phyloP scores from a whole-genome alignment of 1,140 invertebrate genomes.

The Mycetomoellerius zeteki region DNA sequence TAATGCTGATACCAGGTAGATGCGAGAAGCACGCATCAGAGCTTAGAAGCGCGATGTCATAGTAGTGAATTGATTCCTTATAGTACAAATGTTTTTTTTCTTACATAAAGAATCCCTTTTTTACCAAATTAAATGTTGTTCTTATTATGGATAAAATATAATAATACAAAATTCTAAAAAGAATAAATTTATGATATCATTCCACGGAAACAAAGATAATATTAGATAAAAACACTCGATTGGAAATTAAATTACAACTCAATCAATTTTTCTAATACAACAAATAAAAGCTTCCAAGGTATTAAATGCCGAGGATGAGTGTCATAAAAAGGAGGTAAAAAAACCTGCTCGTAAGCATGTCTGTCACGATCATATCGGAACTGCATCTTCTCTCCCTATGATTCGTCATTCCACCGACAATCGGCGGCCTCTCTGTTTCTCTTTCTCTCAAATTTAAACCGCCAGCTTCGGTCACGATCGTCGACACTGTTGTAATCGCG shows the following conservation, averaged over 20 bases:
- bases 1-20: conserved; percentile 53
- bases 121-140: background rate
- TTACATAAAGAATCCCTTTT: background rate
- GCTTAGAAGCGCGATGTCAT: conserved; percentile 34
- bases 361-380: conserved; percentile 32
- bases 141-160: background rate
- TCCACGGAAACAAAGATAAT: background rate
- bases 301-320: conserved; percentile 1
- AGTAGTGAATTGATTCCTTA: conserved; percentile 42
- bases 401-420: conserved; percentile 46
- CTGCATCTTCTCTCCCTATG: conserved; percentile 27
- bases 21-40: background rate
- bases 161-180: background rate
- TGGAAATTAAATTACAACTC: background rate
- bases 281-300: background rate
- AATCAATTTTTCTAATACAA: conserved; percentile 2
- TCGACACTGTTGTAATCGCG: conserved; percentile 78
- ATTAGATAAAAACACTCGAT: background rate
- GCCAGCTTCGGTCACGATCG: conserved; percentile 15
- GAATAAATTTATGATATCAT: background rate
- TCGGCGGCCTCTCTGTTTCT: background rate
- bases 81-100: background rate
- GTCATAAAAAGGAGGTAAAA: background rate
- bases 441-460: conserved; percentile 36
- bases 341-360: background rate